Base-by-base conservation (phyloP, 2,113 vertebrate genomes). In the Choloepus hoffmanni region DNA sequence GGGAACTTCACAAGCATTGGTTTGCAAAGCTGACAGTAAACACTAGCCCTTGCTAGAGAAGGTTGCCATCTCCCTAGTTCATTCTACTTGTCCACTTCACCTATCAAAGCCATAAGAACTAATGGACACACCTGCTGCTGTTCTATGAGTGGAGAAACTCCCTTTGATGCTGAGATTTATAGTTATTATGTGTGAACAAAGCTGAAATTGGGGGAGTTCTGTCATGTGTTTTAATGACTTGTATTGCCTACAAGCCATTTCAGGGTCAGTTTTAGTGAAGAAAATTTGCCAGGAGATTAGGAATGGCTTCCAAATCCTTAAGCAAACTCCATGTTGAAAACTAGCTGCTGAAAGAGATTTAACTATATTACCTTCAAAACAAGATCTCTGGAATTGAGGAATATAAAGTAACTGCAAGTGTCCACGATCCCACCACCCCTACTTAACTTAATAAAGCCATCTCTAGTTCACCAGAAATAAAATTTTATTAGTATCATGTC, bases 401-500 rank as follows among this genome's bases (percentile, higher is more conserved):
- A 76, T 86, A 50, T 36, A 62, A 21, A 62, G n/a, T 11, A 68
- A 77, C 33, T 50, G 60, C 40, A 23, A 28, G 23, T 16, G 0
- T 45, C 65, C 62, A 78, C 11, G 79, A 50, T 14, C 43, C 85
- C 84, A 36, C 60, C 53, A 28, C 92, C 63, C 89, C 68, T n/a
- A 36, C 40, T 94, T 92, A 67, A 19, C 78, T 50, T 74, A 97
- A n/a, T 55, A 48, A 95, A 90, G 95, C 43, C 73, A 94, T 81
- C 58, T 92, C 45, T 67, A 94, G 58, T 98, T 98, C 98, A 98
- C 97, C 97, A 98, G 98, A 98, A 98, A 98, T 98, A 98, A 98
- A 97, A 96, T 97, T 98, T 98, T 98, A 98, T 98, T 98, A 96
- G 96, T 97, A 98, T 97, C 94, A 95, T 97, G 98, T 98, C 98